Base-by-base conservation (phyloP, 2,113 vertebrate species). In the Neodontobutis hainanensis region DNA sequence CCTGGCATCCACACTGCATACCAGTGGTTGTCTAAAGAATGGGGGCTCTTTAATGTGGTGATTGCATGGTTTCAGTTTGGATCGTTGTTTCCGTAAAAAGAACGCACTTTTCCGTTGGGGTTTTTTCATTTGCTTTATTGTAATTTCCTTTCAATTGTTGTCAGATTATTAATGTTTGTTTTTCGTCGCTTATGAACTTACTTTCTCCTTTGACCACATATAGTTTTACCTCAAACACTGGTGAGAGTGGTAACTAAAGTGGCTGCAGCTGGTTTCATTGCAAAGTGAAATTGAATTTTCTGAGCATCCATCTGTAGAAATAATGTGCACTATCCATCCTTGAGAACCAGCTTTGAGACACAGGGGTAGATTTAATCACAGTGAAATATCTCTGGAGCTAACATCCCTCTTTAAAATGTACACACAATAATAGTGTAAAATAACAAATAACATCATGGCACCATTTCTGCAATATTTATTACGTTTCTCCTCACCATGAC, bases 31-130 rank as follows among this genome's bases (percentile, higher is more conserved):
- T 70, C 80, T 80, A 68, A 85, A 88, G 87, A 88, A 90, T 88
- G 83, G 68, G 75, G 75, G 74, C 63, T 51, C 91, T 93, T 92
- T 91, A 90, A 92, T 93, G 91, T 92, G 91, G 90, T 88, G 89
- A 88, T 88, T 89, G 87, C 87, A 85, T 70, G 87, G 83, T 89
- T 89, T 88, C 67, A 88, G 80, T 83, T 87, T 83, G 77, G 88
- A 90, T 83, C 83, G 75, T 70, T 74, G 80, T 92, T 90, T 92
- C 90, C 83, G 82, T 87, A 89, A 91, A 91, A 85, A 78, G 83
- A 86, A 90, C 69, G 52, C 53, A 50, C 84, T 84, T 90, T 90
- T 91, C 90, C 83, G 73, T 77, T 85, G 68, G 68, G 78, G 61
- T 80, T 83, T 75, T 81, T 77, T 78, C 67, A 27, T 27, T 65